A percentile compares a stretch with the other conserved stretches of the same genome.
Evolutionary conservation across 2,888 invertebrate genomes (phyloP).

Genomic region (Drosophila recens): DNA sequence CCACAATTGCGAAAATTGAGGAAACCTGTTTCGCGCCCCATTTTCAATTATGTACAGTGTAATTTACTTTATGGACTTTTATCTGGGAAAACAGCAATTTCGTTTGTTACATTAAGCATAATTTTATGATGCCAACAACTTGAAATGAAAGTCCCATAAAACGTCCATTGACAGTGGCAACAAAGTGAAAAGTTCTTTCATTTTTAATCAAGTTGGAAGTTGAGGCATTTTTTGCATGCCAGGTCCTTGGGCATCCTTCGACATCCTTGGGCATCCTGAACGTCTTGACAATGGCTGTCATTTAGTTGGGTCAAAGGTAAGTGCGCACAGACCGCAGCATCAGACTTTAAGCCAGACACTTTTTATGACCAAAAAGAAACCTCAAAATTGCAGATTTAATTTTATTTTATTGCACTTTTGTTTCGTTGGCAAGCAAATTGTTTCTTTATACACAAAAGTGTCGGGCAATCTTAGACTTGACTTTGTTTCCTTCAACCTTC

Average conservation of each 20-base stretch:
- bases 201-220: conserved; percentile 71
- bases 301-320: conserved; percentile 75
- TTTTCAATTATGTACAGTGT: conserved; percentile 83
- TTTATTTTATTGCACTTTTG: conserved; percentile 82
- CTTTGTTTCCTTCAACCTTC: conserved; percentile 19
- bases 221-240: conserved; percentile 55
- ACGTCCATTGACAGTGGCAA: conserved; percentile 62
- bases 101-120: conserved; percentile 84
- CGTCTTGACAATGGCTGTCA: conserved; percentile 52
- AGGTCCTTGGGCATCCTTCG: conserved; percentile 19
- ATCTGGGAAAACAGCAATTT: conserved; percentile 84
- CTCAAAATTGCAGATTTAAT: conserved; percentile 84
- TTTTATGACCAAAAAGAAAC: conserved; percentile 82
- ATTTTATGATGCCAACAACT: conserved; percentile 81
- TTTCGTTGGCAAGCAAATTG: conserved; percentile 70
- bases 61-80: conserved; percentile 84
- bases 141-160: conserved; percentile 62
- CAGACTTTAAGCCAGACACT: conserved; percentile 81
- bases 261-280: conserved; percentile 11
- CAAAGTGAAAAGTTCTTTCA: conserved; percentile 54
- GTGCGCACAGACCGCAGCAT: conserved; percentile 52
- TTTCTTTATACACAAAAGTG: conserved; percentile 68
- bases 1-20: conserved; percentile 11
- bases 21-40: conserved; percentile 36
- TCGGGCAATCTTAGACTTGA: conserved; percentile 5